phyloP scores from a whole-genome alignment of 2,888 invertebrate genomes.

The Scaptomyza polygonia region DNA sequence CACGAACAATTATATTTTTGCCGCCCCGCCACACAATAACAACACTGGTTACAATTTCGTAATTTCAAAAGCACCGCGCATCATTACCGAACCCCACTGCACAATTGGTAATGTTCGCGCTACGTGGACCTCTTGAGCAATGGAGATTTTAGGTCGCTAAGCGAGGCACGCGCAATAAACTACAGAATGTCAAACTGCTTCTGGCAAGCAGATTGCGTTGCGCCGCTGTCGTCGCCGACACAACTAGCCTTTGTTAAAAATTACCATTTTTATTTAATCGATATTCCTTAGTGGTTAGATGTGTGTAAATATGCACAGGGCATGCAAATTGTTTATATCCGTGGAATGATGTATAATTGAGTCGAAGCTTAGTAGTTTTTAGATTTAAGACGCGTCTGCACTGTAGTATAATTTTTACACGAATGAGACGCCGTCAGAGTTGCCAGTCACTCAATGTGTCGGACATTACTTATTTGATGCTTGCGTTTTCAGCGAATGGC shows the following conservation, averaged over 20 bases:
- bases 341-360: slow-evolving; percentile 66
- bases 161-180: slow-evolving; percentile 69
- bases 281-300: slow-evolving; percentile 54
- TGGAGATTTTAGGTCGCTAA: slow-evolving; percentile 49
- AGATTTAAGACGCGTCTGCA: slow-evolving; percentile 63
- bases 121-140: slow-evolving; percentile 32
- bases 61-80: slow-evolving; percentile 20
- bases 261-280: slow-evolving; percentile 74
- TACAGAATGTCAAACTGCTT: slow-evolving; percentile 33
- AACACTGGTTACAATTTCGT: slow-evolving; percentile 46
- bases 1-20: slow-evolving; percentile 33
- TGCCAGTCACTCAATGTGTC: slow-evolving; percentile 39
- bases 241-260: slow-evolving; percentile 43
- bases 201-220: slow-evolving; percentile 50
- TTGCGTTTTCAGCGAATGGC: slow-evolving; percentile 16
- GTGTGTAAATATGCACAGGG: slow-evolving; percentile 49
- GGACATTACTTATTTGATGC: slow-evolving; percentile 29
- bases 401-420: slow-evolving; percentile 78
- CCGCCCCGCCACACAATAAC: slow-evolving; percentile 59
- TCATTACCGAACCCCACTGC: neutral
- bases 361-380: slow-evolving; percentile 33
- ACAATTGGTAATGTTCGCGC: slow-evolving; percentile 27
- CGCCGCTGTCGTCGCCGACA: slow-evolving; percentile 32
- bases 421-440: slow-evolving; percentile 82
- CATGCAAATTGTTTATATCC: slow-evolving; percentile 50